These are phyloP conservation scores for Parambassis ranga DNA, from an alignment of 2,797 vertebrate genomes.

Conservation along the genomic window DNA sequence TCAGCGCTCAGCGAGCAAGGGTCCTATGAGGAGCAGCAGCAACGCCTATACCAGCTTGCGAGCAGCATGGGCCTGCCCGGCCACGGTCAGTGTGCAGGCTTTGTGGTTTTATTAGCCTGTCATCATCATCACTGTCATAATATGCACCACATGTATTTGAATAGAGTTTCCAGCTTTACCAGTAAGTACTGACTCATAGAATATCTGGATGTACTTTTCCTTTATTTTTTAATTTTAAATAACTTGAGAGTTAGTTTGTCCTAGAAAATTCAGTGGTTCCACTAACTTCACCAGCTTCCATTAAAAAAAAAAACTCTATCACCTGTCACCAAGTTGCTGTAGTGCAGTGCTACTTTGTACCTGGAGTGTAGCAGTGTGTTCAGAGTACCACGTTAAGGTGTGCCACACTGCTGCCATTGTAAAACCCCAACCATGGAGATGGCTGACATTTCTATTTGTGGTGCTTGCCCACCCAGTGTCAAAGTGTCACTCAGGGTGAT, in stretches of 20 bases:
- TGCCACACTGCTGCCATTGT: conserved; percentile 57
- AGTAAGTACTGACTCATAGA: conserved; percentile 17
- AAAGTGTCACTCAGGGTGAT: conserved; percentile 84
- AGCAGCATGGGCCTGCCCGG: conserved; percentile 91
- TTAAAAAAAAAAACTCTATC: conserved; percentile 38
- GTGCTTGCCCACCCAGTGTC: conserved; percentile 75
- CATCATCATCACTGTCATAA: neutral
- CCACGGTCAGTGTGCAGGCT: conserved; percentile 79
- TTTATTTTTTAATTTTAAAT: conserved; percentile 22
- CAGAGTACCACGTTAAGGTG: conserved; percentile 41
- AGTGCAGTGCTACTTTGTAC: conserved; percentile 48
- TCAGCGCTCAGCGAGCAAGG: conserved; percentile 90
- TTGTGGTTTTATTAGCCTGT: conserved; percentile 5
- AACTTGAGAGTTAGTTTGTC: conserved; percentile 34
- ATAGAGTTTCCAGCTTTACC: neutral
- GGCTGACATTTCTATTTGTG: conserved; percentile 80
- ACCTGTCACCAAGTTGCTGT: conserved; percentile 45
- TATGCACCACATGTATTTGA: neutral
- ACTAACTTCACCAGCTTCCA: conserved; percentile 27
- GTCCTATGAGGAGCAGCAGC: conserved; percentile 94
- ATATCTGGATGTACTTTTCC: conserved; percentile 3
- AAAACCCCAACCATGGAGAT: conserved; percentile 55
- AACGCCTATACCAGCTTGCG: conserved; percentile 93
- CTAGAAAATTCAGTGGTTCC: conserved; percentile 21
- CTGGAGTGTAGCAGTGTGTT: conserved; percentile 29